Conservation (phyloP, 2,888 invertebrate species). For the Agrochola circellaris region DNA sequence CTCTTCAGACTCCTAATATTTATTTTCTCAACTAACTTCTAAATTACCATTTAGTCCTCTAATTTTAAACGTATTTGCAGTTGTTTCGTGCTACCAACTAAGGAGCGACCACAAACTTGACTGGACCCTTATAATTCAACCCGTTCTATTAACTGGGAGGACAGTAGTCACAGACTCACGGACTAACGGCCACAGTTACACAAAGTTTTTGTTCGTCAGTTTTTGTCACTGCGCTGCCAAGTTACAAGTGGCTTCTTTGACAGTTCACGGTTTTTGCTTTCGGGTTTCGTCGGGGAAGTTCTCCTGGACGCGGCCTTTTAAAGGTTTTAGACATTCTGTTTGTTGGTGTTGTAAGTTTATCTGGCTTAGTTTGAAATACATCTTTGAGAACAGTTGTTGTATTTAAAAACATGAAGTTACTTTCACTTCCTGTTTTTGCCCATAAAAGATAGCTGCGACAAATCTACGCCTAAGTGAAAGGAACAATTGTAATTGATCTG, state of each 20-base stretch:
- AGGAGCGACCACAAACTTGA: conserved; percentile 59
- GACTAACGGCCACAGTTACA: conserved; percentile 29
- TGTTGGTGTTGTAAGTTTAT: conserved; percentile 9
- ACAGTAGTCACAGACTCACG: conserved; percentile 42
- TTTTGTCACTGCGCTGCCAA: conserved; percentile 58
- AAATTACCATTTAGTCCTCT: conserved; percentile 57
- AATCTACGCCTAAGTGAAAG: neutral
- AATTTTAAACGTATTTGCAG: conserved; percentile 60
- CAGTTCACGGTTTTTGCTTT: conserved; percentile 61
- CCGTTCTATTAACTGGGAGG: conserved; percentile 52
- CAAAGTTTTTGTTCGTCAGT: conserved; percentile 57
- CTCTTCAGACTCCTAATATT: conserved; percentile 36
- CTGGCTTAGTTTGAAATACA: conserved; percentile 12
- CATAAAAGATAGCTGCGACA: neutral
- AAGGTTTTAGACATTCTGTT: conserved; percentile 39
- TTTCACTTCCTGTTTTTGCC: conserved; percentile 7
- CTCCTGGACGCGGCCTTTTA: conserved; percentile 29
- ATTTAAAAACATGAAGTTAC: neutral
- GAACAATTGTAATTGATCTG: neutral
- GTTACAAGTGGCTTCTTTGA: conserved; percentile 66
- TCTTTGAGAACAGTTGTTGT: neutral
- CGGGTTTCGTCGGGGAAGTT: conserved; percentile 46
- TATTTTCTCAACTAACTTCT: conserved; percentile 57
- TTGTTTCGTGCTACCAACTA: conserved; percentile 46
- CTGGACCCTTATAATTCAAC: conserved; percentile 66